Conservation (phyloP, 2,797 vertebrate genomes). For the Onychomys arenicola region DNA sequence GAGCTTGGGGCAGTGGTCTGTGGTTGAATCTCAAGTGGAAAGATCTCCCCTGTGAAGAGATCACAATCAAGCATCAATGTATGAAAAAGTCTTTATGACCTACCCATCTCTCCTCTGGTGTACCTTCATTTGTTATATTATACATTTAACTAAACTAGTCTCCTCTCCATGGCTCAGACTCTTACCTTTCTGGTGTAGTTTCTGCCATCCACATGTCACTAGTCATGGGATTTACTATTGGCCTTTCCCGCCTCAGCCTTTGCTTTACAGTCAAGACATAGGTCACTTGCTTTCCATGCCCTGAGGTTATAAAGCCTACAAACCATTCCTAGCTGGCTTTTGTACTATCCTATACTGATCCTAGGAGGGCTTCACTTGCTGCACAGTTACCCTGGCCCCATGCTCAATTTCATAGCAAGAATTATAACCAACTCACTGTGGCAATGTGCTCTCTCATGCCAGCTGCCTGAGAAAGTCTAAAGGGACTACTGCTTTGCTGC, state of each 20-base stretch:
- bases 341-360: neutral
- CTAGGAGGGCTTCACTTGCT: neutral
- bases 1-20: neutral
- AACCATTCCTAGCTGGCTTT: neutral
- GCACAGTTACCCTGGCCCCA: neutral
- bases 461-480: constrained; percentile 4
- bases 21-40: neutral
- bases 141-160: neutral
- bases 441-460: neutral
- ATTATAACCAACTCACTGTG: neutral
- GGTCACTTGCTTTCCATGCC: neutral
- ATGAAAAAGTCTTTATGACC: neutral
- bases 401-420: neutral
- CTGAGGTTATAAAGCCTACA: neutral
- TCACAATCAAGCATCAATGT: too few species aligned
- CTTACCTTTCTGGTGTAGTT: neutral
- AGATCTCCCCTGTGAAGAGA: neutral
- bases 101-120: neutral
- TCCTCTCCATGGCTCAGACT: neutral
- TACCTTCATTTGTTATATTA: neutral
- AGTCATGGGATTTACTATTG: neutral
- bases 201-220: neutral
- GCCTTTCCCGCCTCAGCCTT: neutral
- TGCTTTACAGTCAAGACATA: neutral
- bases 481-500: neutral